Base-by-base conservation (phyloP, 2,888 invertebrate species). In the Andricus quercusramuli region DNA sequence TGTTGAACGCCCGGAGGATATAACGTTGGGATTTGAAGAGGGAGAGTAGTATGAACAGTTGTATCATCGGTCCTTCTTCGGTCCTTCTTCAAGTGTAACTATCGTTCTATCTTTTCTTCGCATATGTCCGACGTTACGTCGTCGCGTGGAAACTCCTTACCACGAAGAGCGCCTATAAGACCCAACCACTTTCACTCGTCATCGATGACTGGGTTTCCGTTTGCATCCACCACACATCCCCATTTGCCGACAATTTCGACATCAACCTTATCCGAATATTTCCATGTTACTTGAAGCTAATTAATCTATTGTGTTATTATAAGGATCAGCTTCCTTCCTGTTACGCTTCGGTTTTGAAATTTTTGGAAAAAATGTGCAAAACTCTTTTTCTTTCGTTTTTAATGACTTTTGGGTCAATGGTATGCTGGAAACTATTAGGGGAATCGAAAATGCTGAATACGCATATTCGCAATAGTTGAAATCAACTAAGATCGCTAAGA, bases 31-130 rank as follows among this genome's bases (percentile, higher is more conserved):
- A 76, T 82, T 85, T 67, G 82, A 85, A 86, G 88, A 84, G 87
- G 88, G 89, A 85, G 83, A 85, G 84, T 85, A 85, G 84, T 85
- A 81, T 81, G 82, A 82, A 66, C 88, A 87, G 87, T 91, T 91
- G 91, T 92, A 91, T 91, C 91, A 91, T 91, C 88, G 89, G 84
- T 83, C 80, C 86, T 83, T 84, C 89, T 84, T 91, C 88, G 89
- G 84, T 83, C 80, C 86, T 83, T 84, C 89, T 84, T 85, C 88
- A 84, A 88, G 88, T 90, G 91, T 91, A 88, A 92, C 91, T 92
- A 92, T 92, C 91, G 84, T 83, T 83, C 87, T 86, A 90, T 90
- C 90, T 89, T 86, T 87, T 86, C 86, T 85, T 84, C 83, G 84
- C 84, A 84, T 84, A 87, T 89, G 88, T 84, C 85, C 83, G 85